Conservation (phyloP, 2,888 invertebrate genomes). For the Callinectes sapidus region DNA sequence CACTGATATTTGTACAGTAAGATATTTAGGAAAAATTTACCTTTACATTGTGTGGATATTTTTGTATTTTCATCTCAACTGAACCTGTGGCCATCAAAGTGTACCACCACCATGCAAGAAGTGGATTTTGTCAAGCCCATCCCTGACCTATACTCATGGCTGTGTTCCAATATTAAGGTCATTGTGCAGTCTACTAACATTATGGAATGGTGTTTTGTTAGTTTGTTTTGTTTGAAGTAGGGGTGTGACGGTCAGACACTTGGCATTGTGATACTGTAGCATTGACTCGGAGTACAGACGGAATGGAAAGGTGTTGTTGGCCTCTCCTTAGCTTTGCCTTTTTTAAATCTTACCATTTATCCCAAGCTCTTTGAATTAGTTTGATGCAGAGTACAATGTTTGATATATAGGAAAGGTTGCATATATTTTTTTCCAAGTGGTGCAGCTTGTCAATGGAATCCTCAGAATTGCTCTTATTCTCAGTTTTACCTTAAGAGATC, state of each 20-base stretch:
- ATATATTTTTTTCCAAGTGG: constrained; percentile 12
- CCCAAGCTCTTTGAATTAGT: neutral
- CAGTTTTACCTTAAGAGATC: neutral
- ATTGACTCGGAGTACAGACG: neutral
- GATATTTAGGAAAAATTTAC: too few species aligned
- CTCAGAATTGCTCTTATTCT: neutral
- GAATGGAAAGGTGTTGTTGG: neutral
- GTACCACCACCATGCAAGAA: too few species aligned
- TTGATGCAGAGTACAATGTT: constrained; percentile 28
- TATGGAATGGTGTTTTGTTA: neutral
- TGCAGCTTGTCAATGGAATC: neutral
- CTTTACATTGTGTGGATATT: too few species aligned
- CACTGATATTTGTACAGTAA: too few species aligned
- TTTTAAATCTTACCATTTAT: neutral
- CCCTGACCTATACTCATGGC: neutral
- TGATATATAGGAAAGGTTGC: neutral
- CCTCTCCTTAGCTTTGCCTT: neutral
- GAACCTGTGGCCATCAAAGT: too few species aligned
- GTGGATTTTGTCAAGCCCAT: too few species aligned
- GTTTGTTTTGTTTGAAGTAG: neutral
- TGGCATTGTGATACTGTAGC: neutral
- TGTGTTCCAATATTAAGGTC: constrained; percentile 33
- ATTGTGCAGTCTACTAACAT: constrained; percentile 19
- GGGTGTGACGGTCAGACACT: neutral
- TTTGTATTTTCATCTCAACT: too few species aligned